Evolutionary conservation across 2,113 vertebrate species (phyloP).

Genomic region (Pelvicachromis taeniatus): DNA sequence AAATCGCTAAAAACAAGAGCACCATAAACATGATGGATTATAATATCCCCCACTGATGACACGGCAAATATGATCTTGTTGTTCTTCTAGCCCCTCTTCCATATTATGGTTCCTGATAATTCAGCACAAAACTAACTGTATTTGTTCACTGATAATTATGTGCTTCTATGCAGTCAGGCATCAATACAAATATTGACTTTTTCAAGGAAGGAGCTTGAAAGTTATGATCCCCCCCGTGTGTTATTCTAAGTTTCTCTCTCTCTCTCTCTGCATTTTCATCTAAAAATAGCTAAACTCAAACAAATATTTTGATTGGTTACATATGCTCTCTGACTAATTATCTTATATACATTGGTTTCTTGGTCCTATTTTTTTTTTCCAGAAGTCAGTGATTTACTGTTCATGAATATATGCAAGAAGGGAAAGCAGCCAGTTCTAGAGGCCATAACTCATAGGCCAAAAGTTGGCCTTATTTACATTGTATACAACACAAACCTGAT

Average conservation of each 20-base stretch:
- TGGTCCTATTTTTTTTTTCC: conserved; percentile 50
- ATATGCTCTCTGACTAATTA: conserved; percentile 68
- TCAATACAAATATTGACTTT: not conserved
- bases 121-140: not conserved
- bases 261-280: not conserved
- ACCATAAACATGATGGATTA: not conserved
- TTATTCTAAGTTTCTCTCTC: not conserved
- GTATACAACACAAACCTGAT: conserved; percentile 59
- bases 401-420: conserved; percentile 74
- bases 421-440: conserved; percentile 54
- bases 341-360: conserved; percentile 63
- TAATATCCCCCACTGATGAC: not conserved
- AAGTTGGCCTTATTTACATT: conserved; percentile 76
- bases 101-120: not conserved
- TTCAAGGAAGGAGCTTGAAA: not conserved
- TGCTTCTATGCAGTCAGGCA: not conserved
- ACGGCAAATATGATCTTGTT: not conserved
- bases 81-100: not conserved
- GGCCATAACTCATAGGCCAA: conserved; percentile 74
- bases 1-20: not conserved
- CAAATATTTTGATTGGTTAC: conserved; percentile 63
- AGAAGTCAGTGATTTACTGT: conserved; percentile 69
- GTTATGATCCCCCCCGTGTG: not conserved
- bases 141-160: not conserved
- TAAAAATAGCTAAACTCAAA: conserved; percentile 48